Evolutionary conservation across 2,888 invertebrate species (phyloP).

Genomic region (Sesia apiformis): DNA sequence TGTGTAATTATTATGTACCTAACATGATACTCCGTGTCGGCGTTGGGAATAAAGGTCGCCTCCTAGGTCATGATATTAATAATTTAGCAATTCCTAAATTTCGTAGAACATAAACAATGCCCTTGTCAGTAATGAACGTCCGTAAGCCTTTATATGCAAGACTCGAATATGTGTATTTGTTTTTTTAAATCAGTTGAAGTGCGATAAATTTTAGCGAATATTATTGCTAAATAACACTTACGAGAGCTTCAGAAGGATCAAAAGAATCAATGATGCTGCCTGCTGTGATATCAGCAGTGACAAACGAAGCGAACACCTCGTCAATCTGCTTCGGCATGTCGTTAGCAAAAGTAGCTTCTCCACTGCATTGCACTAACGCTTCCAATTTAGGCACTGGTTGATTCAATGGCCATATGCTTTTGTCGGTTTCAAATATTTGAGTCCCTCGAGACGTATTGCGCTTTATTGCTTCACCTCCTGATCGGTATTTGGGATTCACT

Average conservation of each 20-base stretch:
- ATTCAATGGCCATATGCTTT: constrained; percentile 82
- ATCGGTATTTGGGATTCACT: constrained; percentile 59
- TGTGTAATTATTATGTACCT: not conserved
- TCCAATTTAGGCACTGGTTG: constrained; percentile 84
- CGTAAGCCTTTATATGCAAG: no score
- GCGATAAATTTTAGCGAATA: no score
- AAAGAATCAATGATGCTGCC: constrained; percentile 75
- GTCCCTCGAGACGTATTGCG: constrained; percentile 79
- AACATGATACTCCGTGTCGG: no score
- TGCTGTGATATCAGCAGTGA: constrained; percentile 71
- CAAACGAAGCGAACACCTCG: constrained; percentile 83
- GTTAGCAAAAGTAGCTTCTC: constrained; percentile 85
- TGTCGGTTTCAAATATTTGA: constrained; percentile 81
- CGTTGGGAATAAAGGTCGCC: no score
- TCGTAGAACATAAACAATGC: no score
- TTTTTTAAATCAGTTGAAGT: no score
- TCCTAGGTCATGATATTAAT: no score
- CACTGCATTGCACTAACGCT: constrained; percentile 79
- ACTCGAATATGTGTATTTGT: no score
- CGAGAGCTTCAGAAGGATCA: constrained; percentile 79
- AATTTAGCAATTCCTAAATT: no score
- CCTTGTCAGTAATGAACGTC: no score
- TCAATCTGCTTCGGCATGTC: constrained; percentile 79
- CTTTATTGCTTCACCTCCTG: constrained; percentile 75
- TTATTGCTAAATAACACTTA: constrained; percentile 33